Percentiles rank a stretch among this genome's conserved stretches.
These are phyloP conservation scores for Nixonia krombeini DNA, from an alignment of 1,140 invertebrate genomes.

Conservation along the genomic window DNA sequence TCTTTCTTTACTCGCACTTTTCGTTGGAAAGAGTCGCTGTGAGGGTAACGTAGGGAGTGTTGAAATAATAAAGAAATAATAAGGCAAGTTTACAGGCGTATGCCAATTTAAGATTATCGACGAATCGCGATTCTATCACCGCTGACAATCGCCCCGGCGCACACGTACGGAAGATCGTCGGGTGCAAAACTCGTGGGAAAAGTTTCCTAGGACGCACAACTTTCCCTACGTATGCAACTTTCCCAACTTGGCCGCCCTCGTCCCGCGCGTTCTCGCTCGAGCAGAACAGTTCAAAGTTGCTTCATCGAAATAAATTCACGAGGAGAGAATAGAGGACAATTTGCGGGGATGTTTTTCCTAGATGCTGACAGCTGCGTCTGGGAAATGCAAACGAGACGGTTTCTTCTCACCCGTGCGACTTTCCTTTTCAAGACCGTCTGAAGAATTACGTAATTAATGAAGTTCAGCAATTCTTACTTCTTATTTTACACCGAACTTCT, in stretches of 20 bases:
- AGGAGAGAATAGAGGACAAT: conserved; percentile 22
- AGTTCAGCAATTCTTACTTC: too few relatives aligned
- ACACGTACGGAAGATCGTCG: conserved; percentile 50
- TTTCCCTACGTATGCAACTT: conserved; percentile 59
- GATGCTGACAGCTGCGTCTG: conserved; percentile 15
- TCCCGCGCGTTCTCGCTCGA: conserved; percentile 50
- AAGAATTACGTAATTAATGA: too few relatives aligned
- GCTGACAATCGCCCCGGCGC: conserved; percentile 38
- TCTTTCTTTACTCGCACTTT: too few relatives aligned
- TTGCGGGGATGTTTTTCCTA: conserved; percentile 20
- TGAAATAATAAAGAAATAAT: too few relatives aligned
- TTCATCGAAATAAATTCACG: conserved; percentile 39
- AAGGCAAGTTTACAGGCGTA: conserved; percentile 12
- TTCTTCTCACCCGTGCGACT: too few relatives aligned
- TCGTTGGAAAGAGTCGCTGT: too few relatives aligned
- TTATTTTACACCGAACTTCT: too few relatives aligned
- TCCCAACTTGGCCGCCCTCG: conserved; percentile 50
- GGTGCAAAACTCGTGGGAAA: conserved; percentile 62
- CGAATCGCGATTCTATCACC: conserved; percentile 37
- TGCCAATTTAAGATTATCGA: conserved; percentile 34
- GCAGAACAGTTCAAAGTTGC: conserved; percentile 52
- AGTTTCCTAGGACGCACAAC: conserved; percentile 60
- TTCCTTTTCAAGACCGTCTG: too few relatives aligned
- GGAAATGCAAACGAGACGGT: background rate
- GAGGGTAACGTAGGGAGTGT: too few relatives aligned